Conservation (phyloP, 1,140 invertebrate species). For the Mercenaria mercenaria region DNA sequence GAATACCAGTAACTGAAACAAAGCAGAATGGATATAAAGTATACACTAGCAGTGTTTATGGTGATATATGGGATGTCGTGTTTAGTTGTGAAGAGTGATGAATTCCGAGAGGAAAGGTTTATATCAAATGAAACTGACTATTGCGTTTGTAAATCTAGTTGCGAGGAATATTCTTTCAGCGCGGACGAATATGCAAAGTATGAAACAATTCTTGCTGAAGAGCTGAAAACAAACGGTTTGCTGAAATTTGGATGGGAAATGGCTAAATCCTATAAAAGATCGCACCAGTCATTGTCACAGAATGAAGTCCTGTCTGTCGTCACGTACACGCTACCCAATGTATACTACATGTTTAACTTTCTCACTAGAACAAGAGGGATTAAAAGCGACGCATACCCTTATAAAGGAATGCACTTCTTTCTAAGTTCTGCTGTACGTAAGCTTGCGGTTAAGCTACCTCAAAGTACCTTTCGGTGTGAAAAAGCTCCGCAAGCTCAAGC, state of each 20-base stretch:
- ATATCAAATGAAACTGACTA: neutral
- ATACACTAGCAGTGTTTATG: too few relatives aligned
- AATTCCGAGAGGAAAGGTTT: neutral
- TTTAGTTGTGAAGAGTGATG: slow-evolving; percentile 45
- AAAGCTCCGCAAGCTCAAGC: neutral
- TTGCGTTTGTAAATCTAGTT: neutral
- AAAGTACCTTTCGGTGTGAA: neutral
- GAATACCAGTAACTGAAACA: too few relatives aligned
- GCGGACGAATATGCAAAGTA: neutral
- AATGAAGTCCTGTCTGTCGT: neutral
- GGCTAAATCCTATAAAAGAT: neutral
- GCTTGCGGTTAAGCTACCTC: neutral
- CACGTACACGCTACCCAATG: neutral
- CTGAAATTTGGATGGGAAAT: neutral
- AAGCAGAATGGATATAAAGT: too few relatives aligned
- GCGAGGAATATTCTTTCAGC: neutral
- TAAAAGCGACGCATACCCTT: neutral
- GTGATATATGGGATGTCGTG: too few relatives aligned
- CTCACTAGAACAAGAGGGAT: neutral
- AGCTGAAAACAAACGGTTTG: neutral
- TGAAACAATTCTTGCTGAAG: neutral
- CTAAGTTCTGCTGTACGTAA: neutral
- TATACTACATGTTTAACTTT: neutral
- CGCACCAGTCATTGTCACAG: neutral
- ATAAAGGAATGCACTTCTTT: neutral